Base-by-base conservation (phyloP, 2,888 invertebrate species). In the Stenolophus ochropezus region DNA sequence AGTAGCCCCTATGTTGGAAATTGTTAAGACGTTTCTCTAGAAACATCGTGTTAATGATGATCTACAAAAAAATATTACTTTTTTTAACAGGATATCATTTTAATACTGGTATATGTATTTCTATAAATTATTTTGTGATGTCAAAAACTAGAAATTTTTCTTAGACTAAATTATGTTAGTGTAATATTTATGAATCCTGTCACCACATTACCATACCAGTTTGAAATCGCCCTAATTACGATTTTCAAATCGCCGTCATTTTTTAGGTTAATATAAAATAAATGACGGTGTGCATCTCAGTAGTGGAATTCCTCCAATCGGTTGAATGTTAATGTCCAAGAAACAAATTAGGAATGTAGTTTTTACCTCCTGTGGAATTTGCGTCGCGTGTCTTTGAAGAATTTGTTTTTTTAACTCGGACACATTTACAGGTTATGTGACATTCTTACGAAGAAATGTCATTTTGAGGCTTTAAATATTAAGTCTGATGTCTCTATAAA, bases 171-270 rank as follows among this genome's bases (percentile, higher is more conserved):
- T n/a, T n/a, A n/a, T n/a, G n/a, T n/a, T n/a, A n/a, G n/a, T n/a
- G n/a, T n/a, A n/a, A n/a, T n/a, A n/a, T n/a, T n/a, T n/a, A n/a
- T n/a, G n/a, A n/a, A n/a, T n/a, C n/a, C n/a, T n/a, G n/a, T n/a
- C n/a, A n/a, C n/a, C 33, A 42, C 11, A 42, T 6, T 8, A 42
- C 33, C 33, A 42, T 3, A 11, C 33, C 11, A 42, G 33, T 11
- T n/a, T n/a, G n/a, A 87, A 85, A 84, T 49, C 74, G 82, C 84
- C 83, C 33, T 8, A 33, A 33, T 33, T 5, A 33, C 8, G 33
- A 33, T 33, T 33, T 33, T 4, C 4, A 33, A 33, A 33, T 33
- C 33, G 14, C 51, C 14, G 8, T 1, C 1, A n/a, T 61, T 61
- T 71, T 69, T 71, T 20, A 21, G 20, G 16, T 73, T 73, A 73